Evolutionary conservation across 1,140 invertebrate species (phyloP).

Genomic region (Pseudomyrmex cubaensis): DNA sequence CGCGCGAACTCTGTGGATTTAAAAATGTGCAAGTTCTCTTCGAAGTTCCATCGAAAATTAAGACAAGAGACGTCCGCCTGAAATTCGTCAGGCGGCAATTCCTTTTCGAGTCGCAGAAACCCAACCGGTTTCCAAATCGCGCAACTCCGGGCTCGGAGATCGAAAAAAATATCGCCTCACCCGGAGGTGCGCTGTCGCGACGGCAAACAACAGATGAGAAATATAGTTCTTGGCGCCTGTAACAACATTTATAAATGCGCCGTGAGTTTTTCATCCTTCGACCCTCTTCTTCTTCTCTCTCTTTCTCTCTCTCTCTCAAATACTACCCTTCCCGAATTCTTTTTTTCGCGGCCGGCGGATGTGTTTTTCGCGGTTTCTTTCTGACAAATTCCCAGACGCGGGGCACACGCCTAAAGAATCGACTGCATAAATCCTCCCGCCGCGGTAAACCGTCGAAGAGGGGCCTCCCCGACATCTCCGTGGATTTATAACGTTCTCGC

Average conservation of each 20-base stretch:
- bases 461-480: slow-evolving; percentile 11
- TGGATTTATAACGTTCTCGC: slow-evolving; percentile 64
- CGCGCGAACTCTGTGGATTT: too few species aligned
- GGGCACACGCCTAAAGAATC: slow-evolving; percentile 67
- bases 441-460: slow-evolving; percentile 56
- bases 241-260: slow-evolving; percentile 65
- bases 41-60: too few species aligned
- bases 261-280: slow-evolving; percentile 54
- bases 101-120: too few species aligned
- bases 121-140: not conserved
- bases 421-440: slow-evolving; percentile 68
- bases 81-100: too few species aligned
- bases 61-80: too few species aligned
- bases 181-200: slow-evolving; percentile 33
- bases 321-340: not conserved
- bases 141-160: slow-evolving; percentile 33
- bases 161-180: slow-evolving; percentile 61
- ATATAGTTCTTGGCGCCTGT: slow-evolving; percentile 61
- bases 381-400: slow-evolving; percentile 70
- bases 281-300: too few species aligned
- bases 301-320: too few species aligned
- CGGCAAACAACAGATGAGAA: slow-evolving; percentile 70
- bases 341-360: not conserved
- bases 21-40: too few species aligned
- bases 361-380: slow-evolving; percentile 2